Percentiles rank a stretch among this genome's conserved stretches.
Evolutionary conservation across 2,113 vertebrate species (phyloP).

Genomic region (Hemichromis elongatus): DNA sequence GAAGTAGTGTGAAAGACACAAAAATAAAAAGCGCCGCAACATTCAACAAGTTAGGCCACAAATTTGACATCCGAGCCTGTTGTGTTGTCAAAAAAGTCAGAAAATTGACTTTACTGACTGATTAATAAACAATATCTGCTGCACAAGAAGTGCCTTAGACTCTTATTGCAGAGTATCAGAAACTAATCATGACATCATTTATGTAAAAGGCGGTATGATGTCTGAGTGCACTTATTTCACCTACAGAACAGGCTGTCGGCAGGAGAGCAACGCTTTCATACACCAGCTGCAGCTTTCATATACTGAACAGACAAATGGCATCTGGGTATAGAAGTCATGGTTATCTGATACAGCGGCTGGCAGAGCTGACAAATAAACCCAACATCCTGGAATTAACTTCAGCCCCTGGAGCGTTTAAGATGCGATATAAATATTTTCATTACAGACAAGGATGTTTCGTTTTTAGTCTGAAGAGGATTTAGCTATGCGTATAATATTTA

Average conservation of each 20-base stretch:
- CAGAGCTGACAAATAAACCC: not conserved
- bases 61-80: not conserved
- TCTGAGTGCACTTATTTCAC: not conserved
- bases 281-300: conserved; percentile 16
- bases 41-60: not conserved
- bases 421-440: not conserved
- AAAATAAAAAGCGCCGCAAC: not conserved
- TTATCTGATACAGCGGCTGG: not conserved
- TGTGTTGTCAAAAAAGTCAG: not conserved
- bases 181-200: not conserved
- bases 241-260: not conserved
- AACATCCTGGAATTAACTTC: not conserved
- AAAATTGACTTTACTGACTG: accelerated
- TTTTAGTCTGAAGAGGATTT: not conserved
- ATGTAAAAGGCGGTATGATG: not conserved
- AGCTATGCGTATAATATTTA: not conserved
- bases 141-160: not conserved
- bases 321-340: not conserved
- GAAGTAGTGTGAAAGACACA: not conserved
- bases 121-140: not conserved
- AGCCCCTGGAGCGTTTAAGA: not conserved
- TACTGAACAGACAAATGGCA: not conserved
- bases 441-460: not conserved
- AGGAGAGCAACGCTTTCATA: not conserved
- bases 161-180: not conserved